A percentile compares a stretch with the other conserved stretches of the same genome.
These are phyloP conservation scores for Prosopocoilus inquinatus DNA, from an alignment of 2,888 invertebrate genomes.

Conservation along the genomic window DNA sequence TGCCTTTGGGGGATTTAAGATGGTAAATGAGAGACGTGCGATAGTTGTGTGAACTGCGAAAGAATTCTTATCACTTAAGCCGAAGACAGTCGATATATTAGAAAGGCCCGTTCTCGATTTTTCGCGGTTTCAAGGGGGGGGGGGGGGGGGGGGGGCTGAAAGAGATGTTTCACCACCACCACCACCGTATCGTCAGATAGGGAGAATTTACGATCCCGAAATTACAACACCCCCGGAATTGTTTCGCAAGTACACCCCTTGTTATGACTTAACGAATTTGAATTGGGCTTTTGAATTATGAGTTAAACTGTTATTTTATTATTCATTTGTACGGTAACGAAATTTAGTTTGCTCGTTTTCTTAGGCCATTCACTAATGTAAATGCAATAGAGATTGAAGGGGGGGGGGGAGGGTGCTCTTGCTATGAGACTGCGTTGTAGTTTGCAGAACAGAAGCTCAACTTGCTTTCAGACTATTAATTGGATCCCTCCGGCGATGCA, in stretches of 20 bases:
- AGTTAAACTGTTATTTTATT: neutral
- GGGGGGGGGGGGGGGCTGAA: neutral
- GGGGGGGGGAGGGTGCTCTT: constrained; percentile 3
- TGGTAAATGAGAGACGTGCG: neutral
- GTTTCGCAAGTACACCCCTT: too few species aligned
- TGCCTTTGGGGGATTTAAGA: constrained; percentile 3
- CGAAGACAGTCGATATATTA: constrained; percentile 16
- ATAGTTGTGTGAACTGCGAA: constrained; percentile 6
- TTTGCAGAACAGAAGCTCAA: neutral
- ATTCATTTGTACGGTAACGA: constrained; percentile 3
- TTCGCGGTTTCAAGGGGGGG: neutral
- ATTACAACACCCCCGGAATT: too few species aligned
- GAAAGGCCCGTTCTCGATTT: constrained; percentile 7
- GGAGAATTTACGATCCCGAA: too few species aligned
- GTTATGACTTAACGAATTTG: neutral
- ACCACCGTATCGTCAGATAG: too few species aligned
- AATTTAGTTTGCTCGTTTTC: constrained; percentile 12
- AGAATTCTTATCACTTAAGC: constrained; percentile 15
- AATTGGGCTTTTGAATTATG: constrained; percentile 2
- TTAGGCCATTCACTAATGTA: neutral
- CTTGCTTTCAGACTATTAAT: constrained; percentile 15
- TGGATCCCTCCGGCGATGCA: constrained; percentile 6
- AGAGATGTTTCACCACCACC: too few species aligned
- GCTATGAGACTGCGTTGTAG: constrained; percentile 5
- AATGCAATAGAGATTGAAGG: neutral